Evolutionary conservation across 2,888 invertebrate species (phyloP), one percentile per base, ranked within the genome.

Genomic region (Sphaerophoria rueppellii): DNA sequence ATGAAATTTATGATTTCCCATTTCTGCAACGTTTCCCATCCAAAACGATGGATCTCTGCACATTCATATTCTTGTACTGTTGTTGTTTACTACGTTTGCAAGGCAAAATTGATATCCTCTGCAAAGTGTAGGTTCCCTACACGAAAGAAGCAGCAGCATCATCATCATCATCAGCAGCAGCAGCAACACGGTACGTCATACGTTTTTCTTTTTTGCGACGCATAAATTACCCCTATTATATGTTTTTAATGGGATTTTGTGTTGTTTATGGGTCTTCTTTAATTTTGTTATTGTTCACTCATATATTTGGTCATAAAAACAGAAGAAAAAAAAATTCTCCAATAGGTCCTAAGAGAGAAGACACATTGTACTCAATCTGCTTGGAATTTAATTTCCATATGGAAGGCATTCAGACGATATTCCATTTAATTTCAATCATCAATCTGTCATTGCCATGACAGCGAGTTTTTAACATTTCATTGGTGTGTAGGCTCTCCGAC

Each of bases 181-280:
- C 54, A 52, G 52, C 52, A 52, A 24, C 43, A 43, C 6, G 43
- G 43, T 43, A 43, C 43, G 6, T 12, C 9, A 43, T 43, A 9
- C 0, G 9, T 9, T 43, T 43, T 43, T 40, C 40, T 40, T 40
- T 24, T 67, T 9, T 76, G 52, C 40, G 71, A 58, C 52, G 52
- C 76, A 81, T 81, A 81, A 76, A 81, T 81, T 76, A 76, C 71
- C 65, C 34, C 65, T 81, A 72, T 81, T 81, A 76, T 81, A 58
- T 67, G 35, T 9, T 65, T 76, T 76, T 71, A 72, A 81, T 81
- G 54, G 71, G 60, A 63, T 58, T 60, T 65, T 69, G 52, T 60
- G 34, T 70, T 69, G 60, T 80, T 70, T 78, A 78, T 71, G 46
- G 16, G 14, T 37, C 58, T 9, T 35, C 58, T 48, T 58, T 50